A percentile compares a stretch with the other conserved stretches of the same genome.
Conservation (phyloP, 1,140 invertebrate species). For the Drosophila azteca region DNA sequence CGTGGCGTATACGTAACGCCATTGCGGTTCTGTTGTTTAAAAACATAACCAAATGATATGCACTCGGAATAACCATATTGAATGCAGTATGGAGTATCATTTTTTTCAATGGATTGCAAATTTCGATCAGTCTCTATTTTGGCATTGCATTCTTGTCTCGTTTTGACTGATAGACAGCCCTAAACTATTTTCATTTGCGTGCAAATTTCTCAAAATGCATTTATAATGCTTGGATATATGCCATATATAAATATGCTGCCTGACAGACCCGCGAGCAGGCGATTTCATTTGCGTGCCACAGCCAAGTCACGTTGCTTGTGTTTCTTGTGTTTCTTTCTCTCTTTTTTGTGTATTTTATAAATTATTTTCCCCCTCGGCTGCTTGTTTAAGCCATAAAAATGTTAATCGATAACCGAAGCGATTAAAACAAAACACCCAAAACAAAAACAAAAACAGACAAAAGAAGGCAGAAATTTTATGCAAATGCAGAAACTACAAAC, state of each 20-base stretch:
- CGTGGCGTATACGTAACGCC: slow-evolving; percentile 51
- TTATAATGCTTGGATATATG: slow-evolving; percentile 40
- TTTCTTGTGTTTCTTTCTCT: slow-evolving; percentile 44
- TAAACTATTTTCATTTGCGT: slow-evolving; percentile 35
- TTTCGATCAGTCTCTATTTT: too few relatives aligned
- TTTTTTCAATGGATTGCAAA: too few relatives aligned
- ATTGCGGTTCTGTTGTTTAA: too few relatives aligned
- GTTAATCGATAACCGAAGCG: slow-evolving; percentile 55
- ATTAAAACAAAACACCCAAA: slow-evolving; percentile 48
- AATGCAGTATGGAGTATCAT: too few relatives aligned
- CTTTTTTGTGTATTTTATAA: slow-evolving; percentile 58
- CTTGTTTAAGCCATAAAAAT: slow-evolving; percentile 30
- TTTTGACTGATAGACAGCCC: slow-evolving; percentile 23
- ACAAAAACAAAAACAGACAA: slow-evolving; percentile 4
- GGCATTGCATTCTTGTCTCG: slow-evolving; percentile 10
- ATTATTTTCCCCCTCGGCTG: slow-evolving; percentile 33
- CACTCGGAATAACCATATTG: too few relatives aligned
- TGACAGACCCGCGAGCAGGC: slow-evolving; percentile 27
- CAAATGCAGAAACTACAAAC: slow-evolving; percentile 37
- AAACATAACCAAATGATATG: too few relatives aligned
- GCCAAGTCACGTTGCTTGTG: slow-evolving; percentile 65
- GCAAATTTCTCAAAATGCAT: slow-evolving; percentile 43
- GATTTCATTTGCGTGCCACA: slow-evolving; percentile 61
- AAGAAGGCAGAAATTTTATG: slow-evolving; percentile 26
- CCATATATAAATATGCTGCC: slow-evolving; percentile 31